These are phyloP conservation scores for Tachina grossa DNA, from an alignment of 2,888 invertebrate genomes.

Conservation along the genomic window DNA sequence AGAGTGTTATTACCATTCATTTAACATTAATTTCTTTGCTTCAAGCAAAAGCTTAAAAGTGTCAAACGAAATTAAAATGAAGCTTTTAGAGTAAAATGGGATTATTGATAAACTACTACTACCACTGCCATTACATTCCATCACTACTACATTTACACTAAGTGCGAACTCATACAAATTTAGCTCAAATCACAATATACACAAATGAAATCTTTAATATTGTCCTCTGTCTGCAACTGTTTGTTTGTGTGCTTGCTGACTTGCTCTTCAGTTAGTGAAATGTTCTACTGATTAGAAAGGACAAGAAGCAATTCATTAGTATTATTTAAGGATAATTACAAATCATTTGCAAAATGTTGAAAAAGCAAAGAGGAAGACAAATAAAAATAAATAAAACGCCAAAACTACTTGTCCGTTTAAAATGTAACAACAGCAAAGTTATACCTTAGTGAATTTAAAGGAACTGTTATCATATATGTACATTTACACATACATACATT, in stretches of 20 bases:
- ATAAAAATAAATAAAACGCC: slow-evolving; percentile 2
- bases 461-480: not conserved
- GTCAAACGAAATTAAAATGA: slow-evolving; percentile 67
- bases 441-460: not conserved
- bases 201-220: slow-evolving; percentile 37
- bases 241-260: not conserved
- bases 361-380: slow-evolving; percentile 14
- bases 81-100: slow-evolving; percentile 66
- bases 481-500: too few species aligned
- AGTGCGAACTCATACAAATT: slow-evolving; percentile 8
- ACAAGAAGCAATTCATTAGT: slow-evolving; percentile 65
- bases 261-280: slow-evolving; percentile 34
- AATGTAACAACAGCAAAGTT: not conserved
- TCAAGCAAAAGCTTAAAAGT: slow-evolving; percentile 69
- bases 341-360: slow-evolving; percentile 47
- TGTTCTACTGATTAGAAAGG: slow-evolving; percentile 48
- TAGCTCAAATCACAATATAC: not conserved
- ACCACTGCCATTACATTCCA: not conserved
- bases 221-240: slow-evolving; percentile 24
- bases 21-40: slow-evolving; percentile 73
- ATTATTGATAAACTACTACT: slow-evolving; percentile 66
- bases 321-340: slow-evolving; percentile 65
- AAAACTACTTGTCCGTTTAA: not conserved
- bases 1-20: slow-evolving; percentile 69
- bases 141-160: not conserved